phyloP scores from a whole-genome alignment of 2,113 vertebrate genomes.

The Pavo muticus region DNA sequence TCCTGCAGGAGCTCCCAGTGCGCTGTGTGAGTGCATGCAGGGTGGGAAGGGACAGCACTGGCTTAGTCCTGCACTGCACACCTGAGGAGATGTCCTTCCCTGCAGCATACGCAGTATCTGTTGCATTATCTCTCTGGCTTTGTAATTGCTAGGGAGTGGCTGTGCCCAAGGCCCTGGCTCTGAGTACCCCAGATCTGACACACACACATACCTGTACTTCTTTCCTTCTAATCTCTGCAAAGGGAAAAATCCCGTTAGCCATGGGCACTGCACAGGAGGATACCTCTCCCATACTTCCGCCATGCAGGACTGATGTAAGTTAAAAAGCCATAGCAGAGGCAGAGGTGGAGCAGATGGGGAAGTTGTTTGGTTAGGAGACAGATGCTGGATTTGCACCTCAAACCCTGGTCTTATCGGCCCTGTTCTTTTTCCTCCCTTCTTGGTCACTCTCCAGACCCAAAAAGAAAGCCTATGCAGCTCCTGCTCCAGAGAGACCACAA shows the following conservation, averaged over 20 bases:
- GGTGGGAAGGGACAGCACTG: not conserved
- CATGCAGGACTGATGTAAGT: not conserved
- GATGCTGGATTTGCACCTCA: not conserved
- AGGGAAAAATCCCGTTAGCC: not conserved
- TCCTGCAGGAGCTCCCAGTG: not conserved
- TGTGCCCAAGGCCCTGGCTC: not conserved
- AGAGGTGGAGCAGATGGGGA: not conserved
- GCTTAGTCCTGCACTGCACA: not conserved
- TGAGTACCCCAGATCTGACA: not conserved
- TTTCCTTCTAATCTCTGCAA: not conserved
- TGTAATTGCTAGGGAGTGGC: not conserved
- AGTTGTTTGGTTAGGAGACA: not conserved
- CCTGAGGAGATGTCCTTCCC: not conserved
- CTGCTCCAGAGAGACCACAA: not conserved
- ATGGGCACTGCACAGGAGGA: not conserved
- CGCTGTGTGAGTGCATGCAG: fast-evolving
- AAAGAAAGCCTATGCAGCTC: not conserved
- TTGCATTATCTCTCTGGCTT: not conserved
- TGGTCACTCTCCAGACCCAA: not conserved
- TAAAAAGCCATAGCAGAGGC: too few species aligned
- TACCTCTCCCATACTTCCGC: not conserved
- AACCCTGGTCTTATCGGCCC: not conserved
- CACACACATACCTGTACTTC: not conserved
- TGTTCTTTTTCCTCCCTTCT: not conserved
- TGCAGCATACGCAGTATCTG: too few species aligned